These are phyloP conservation scores for Cerastis rubricosa DNA, from an alignment of 2,888 invertebrate species.

Conservation along the genomic window DNA sequence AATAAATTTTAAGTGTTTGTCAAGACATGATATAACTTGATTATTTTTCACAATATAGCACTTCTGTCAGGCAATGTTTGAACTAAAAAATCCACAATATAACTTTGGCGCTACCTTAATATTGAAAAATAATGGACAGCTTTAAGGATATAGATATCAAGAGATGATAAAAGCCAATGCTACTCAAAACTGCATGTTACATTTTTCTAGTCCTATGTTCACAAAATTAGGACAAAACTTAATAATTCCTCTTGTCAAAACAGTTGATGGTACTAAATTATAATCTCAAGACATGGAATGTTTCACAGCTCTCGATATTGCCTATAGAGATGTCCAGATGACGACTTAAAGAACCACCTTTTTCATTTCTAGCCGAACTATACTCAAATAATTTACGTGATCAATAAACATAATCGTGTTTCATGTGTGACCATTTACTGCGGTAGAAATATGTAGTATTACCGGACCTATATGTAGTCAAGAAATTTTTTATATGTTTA, in stretches of 20 bases:
- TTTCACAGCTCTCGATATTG: constrained; percentile 34
- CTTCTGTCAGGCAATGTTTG: constrained; percentile 38
- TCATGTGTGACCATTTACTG: constrained; percentile 32
- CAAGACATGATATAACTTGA: constrained; percentile 56
- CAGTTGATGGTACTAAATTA: constrained; percentile 7
- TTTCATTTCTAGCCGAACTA: constrained; percentile 52
- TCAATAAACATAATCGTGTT: constrained; percentile 16
- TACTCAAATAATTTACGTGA: constrained; percentile 33
- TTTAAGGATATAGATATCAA: constrained; percentile 40
- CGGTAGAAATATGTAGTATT: neutral
- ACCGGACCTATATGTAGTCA: neutral
- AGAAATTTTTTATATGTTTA: neutral
- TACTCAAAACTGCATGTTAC: neutral
- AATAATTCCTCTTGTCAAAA: neutral
- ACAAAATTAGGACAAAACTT: neutral
- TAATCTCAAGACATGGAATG: constrained; percentile 65
- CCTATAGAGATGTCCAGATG: constrained; percentile 19
- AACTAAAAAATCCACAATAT: constrained; percentile 33
- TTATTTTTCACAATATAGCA: constrained; percentile 18
- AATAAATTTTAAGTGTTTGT: constrained; percentile 19
- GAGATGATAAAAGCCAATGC: constrained; percentile 49
- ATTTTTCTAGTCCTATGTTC: neutral
- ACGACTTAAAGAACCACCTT: constrained; percentile 27
- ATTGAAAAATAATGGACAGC: constrained; percentile 25
- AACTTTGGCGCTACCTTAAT: constrained; percentile 1